A percentile compares a stretch with the other conserved stretches of the same genome.
These are phyloP conservation scores for Loris lydekkerianus DNA, from an alignment of 2,797 vertebrate species.

Conservation along the genomic window DNA sequence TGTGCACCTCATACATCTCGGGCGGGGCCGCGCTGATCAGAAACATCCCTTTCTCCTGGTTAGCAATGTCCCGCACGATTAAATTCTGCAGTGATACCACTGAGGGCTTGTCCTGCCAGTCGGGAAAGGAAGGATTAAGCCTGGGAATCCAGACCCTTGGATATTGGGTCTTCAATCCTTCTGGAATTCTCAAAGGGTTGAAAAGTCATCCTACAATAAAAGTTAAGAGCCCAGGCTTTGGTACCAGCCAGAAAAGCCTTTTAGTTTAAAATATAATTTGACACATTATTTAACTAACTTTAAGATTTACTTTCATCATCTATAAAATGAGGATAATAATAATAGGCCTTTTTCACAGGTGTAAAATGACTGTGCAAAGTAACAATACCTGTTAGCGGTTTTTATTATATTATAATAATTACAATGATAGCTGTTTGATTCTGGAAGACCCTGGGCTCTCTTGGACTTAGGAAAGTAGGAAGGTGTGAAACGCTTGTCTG, in stretches of 20 bases:
- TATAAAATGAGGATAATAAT: background rate
- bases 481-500: background rate
- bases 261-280: background rate
- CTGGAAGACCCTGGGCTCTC: background rate
- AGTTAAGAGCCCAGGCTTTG: background rate
- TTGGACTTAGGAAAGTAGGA: background rate
- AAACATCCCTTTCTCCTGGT: conserved; percentile 97
- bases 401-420: background rate
- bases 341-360: background rate
- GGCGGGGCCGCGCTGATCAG: conserved; percentile 94
- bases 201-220: background rate
- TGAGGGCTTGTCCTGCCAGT: conserved; percentile 93
- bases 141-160: background rate
- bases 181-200: background rate
- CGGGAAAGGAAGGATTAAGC: background rate
- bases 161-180: background rate
- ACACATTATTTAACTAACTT: background rate
- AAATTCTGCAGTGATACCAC: conserved; percentile 94
- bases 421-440: background rate
- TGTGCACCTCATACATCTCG: conserved; percentile 96
- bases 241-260: background rate
- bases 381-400: background rate
- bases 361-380: background rate
- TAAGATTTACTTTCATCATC: background rate
- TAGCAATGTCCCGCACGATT: conserved; percentile 96